phyloP scores from a whole-genome alignment of 2,888 invertebrate species.

The Perithous albicinctus region DNA sequence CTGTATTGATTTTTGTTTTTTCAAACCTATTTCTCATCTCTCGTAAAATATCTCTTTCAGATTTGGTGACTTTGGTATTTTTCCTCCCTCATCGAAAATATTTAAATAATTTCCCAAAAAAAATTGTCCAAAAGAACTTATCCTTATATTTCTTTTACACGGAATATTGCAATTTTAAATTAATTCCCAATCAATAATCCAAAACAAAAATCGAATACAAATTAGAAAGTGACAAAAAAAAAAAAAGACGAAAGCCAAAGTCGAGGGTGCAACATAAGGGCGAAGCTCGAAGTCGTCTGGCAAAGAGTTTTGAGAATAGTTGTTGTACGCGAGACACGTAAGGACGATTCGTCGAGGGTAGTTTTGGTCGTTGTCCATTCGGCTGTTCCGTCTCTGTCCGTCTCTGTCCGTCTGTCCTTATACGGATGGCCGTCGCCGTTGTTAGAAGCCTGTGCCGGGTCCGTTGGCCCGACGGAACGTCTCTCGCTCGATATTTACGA shows the following conservation, averaged over 20 bases:
- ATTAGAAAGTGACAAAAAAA: not conserved
- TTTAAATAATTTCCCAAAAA: too few relatives aligned
- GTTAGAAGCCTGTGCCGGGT: slow-evolving; percentile 62
- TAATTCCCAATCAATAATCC: too few relatives aligned
- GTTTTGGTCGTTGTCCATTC: slow-evolving; percentile 66
- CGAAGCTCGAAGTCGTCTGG: slow-evolving; percentile 28
- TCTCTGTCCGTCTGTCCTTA: slow-evolving; percentile 67
- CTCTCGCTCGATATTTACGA: slow-evolving; percentile 83
- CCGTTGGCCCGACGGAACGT: slow-evolving; percentile 75
- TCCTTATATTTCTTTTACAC: too few relatives aligned
- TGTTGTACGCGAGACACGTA: slow-evolving; percentile 60
- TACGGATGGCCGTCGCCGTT: slow-evolving; percentile 44
- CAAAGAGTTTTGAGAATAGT: not conserved
- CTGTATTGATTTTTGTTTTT: too few relatives aligned
- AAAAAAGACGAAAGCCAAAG: not conserved
- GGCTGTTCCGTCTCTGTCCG: slow-evolving; percentile 53
- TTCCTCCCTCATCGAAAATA: too few relatives aligned
- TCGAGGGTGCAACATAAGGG: not conserved
- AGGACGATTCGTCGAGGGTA: slow-evolving; percentile 70
- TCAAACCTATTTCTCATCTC: too few relatives aligned
- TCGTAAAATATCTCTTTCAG: too few relatives aligned
- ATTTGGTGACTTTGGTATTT: too few relatives aligned
- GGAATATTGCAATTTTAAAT: too few relatives aligned
- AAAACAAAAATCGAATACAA: not conserved
- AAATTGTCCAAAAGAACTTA: too few relatives aligned